These are phyloP conservation scores for Trachops cirrhosus DNA, from an alignment of 2,797 vertebrate species.

Conservation along the genomic window DNA sequence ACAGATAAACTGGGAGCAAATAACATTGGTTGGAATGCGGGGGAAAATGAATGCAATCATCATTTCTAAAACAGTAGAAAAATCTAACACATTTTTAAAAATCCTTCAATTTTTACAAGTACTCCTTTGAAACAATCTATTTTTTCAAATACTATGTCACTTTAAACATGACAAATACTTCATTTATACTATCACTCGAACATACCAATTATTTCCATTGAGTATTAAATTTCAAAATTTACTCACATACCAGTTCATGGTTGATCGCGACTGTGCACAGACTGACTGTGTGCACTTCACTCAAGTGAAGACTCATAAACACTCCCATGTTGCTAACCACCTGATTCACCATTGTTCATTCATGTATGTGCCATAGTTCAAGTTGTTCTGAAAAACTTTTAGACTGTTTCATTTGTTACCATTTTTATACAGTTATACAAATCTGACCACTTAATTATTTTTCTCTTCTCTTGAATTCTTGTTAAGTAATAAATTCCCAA, in stretches of 20 bases:
- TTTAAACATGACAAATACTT: not conserved
- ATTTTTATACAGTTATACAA: not conserved
- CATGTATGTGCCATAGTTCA: not conserved
- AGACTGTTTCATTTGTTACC: not conserved
- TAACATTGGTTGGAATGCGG: not conserved
- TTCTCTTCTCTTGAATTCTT: not conserved
- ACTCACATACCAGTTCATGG: not conserved
- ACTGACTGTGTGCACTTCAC: not conserved
- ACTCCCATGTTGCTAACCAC: not conserved
- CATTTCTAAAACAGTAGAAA: not conserved
- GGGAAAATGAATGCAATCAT: not conserved
- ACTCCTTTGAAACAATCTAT: not conserved
- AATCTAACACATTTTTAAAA: not conserved
- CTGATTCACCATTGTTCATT: not conserved
- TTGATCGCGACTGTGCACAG: not conserved
- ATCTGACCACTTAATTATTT: not conserved
- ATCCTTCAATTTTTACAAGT: not conserved
- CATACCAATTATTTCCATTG: not conserved
- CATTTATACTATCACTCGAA: not conserved
- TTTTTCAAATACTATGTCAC: slow-evolving; percentile 9
- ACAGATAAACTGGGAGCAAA: not conserved
- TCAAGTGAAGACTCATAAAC: not conserved
- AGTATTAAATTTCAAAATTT: not conserved
- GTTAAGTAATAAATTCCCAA: not conserved
- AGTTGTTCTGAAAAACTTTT: not conserved